A percentile compares a stretch with the other conserved stretches of the same genome.
phyloP scores from a whole-genome alignment of 2,888 invertebrate species.

The Chrysotoxum bicinctum region DNA sequence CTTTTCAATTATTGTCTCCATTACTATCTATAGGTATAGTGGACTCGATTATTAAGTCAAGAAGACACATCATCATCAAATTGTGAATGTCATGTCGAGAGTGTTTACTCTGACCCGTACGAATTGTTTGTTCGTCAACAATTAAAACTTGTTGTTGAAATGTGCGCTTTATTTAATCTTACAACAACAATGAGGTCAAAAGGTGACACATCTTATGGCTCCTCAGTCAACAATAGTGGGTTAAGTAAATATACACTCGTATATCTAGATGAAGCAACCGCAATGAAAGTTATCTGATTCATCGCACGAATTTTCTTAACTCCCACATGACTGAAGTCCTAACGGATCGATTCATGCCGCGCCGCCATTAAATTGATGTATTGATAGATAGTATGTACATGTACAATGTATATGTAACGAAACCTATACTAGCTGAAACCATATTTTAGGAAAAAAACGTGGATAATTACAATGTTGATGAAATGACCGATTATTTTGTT shows the following conservation, averaged over 20 bases:
- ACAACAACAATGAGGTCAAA: constrained; percentile 28
- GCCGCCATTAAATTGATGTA: not conserved
- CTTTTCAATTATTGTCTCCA: constrained; percentile 46
- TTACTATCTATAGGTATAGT: not conserved
- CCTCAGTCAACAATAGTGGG: constrained; percentile 42
- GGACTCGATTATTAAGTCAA: constrained; percentile 41
- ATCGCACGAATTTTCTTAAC: constrained; percentile 15
- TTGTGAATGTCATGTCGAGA: constrained; percentile 37
- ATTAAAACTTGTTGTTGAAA: constrained; percentile 67
- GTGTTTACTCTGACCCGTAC: constrained; percentile 67
- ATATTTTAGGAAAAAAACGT: constrained; percentile 25
- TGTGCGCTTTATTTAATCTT: constrained; percentile 24
- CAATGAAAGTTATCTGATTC: constrained; percentile 63
- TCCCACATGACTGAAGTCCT: constrained; percentile 5
- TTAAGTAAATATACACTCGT: constrained; percentile 45
- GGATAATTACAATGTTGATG: constrained; percentile 44
- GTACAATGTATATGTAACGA: too few species aligned
- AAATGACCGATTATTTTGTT: constrained; percentile 52
- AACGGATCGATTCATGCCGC: not conserved
- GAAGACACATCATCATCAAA: constrained; percentile 29
- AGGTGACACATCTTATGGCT: constrained; percentile 38
- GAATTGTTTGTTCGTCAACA: constrained; percentile 69
- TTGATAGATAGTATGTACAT: too few species aligned
- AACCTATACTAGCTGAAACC: too few species aligned
- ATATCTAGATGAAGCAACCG: constrained; percentile 34